Percentiles rank a stretch among this genome's conserved stretches.
phyloP scores from a whole-genome alignment of 2,888 invertebrate species.

The Drosophila melanocephala region DNA sequence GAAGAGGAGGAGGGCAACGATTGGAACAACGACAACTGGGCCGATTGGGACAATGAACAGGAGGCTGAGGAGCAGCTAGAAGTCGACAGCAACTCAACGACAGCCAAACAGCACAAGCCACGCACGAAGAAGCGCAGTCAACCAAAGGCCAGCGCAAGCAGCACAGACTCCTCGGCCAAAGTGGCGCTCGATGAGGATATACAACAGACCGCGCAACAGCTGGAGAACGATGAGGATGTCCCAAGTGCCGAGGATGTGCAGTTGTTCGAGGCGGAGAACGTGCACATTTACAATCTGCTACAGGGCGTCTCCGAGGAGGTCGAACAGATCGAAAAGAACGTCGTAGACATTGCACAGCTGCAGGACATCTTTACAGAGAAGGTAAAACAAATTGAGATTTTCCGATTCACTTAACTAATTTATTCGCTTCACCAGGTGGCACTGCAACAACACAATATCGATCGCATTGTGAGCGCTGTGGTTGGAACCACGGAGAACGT shows the following conservation, averaged over 20 bases:
- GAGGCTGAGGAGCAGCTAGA: constrained; percentile 1
- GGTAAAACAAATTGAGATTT: constrained; percentile 82
- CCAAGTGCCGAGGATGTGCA: constrained; percentile 95
- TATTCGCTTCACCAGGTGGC: constrained; percentile 87
- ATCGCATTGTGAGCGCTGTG: constrained; percentile 94
- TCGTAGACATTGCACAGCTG: constrained; percentile 97
- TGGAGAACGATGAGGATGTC: constrained; percentile 84
- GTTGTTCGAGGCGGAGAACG: constrained; percentile 96
- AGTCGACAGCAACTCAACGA: constrained; percentile 12
- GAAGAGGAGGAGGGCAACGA: constrained; percentile 49
- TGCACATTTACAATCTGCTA: constrained; percentile 93
- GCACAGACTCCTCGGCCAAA: constrained; percentile 71
- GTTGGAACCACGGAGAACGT: constrained; percentile 98
- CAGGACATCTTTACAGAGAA: constrained; percentile 99
- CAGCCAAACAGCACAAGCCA: constrained; percentile 34
- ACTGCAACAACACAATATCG: constrained; percentile 97
- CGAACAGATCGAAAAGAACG: constrained; percentile 95
- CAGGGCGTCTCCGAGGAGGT: constrained; percentile 96
- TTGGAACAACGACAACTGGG: constrained; percentile 68
- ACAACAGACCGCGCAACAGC: constrained; percentile 79
- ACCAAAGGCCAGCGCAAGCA: constrained; percentile 14
- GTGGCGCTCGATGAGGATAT: constrained; percentile 84
- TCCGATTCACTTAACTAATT: neutral
- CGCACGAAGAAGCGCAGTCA: constrained; percentile 60
- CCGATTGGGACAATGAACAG: constrained; percentile 56